Conservation (phyloP, 2,113 vertebrate species). For the Corvus moneduloides region DNA sequence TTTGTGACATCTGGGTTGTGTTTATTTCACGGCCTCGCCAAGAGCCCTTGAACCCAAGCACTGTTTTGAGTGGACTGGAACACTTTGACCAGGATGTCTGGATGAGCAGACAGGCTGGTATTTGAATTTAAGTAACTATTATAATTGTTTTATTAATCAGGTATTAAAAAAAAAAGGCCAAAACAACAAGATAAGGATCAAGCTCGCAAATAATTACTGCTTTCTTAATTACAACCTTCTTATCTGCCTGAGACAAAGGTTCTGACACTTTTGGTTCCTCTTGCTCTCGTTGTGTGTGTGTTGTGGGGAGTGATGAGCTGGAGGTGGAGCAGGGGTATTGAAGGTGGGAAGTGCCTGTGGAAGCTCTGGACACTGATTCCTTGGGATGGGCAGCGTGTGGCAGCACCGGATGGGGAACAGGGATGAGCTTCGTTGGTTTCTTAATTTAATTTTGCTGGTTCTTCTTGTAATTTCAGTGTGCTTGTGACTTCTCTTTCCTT, state of each 20-base stretch:
- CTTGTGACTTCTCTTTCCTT: neutral
- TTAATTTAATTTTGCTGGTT: neutral
- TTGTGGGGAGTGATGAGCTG: neutral
- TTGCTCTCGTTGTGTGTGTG: rapidly evolving
- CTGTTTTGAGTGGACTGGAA: neutral
- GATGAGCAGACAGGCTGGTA: neutral
- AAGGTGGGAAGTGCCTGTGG: neutral
- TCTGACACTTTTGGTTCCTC: neutral
- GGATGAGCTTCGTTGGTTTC: rapidly evolving
- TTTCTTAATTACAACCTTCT: neutral
- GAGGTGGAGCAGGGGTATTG: rapidly evolving
- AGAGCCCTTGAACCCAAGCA: neutral
- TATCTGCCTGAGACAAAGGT: neutral
- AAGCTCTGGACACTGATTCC: rapidly evolving
- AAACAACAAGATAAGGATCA: neutral
- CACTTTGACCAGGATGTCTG: neutral
- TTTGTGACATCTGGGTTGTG: neutral
- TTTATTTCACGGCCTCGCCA: neutral
- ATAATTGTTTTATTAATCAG: neutral
- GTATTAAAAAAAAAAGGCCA: rapidly evolving
- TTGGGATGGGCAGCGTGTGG: rapidly evolving
- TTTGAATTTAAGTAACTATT: neutral
- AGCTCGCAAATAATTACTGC: neutral
- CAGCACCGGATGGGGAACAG: rapidly evolving
- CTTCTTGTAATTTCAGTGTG: neutral